These are phyloP conservation scores for Alligator sinensis DNA, from an alignment of 2,113 vertebrate species.

Conservation along the genomic window DNA sequence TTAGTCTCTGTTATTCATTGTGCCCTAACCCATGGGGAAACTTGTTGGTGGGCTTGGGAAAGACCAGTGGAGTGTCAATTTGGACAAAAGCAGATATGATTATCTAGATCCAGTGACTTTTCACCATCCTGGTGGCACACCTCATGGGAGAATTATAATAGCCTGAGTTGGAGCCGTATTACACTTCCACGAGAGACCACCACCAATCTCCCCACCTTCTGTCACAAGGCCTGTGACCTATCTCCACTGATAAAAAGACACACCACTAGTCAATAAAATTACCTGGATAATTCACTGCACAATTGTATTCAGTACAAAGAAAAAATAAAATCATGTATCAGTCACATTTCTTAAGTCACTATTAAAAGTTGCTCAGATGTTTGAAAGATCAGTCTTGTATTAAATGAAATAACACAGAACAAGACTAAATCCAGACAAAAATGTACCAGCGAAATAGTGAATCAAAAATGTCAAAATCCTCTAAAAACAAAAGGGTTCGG, in stretches of 20 bases:
- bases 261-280: background rate
- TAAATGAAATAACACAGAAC: background rate
- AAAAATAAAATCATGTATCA: too few species aligned
- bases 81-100: background rate
- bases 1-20: background rate
- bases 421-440: background rate
- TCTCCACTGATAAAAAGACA: background rate
- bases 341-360: background rate
- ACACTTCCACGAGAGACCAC: background rate
- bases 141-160: background rate
- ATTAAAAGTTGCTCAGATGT: background rate
- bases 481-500: too few species aligned
- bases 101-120: background rate
- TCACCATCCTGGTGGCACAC: background rate
- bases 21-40: background rate
- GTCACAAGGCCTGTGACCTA: background rate
- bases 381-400: background rate
- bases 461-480: too few species aligned
- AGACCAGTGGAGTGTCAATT: background rate
- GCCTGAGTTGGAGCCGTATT: background rate
- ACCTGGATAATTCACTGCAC: background rate
- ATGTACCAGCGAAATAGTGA: background rate
- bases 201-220: background rate
- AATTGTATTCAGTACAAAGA: background rate
- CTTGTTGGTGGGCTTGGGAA: background rate